Conservation (phyloP, 2,113 vertebrate species). For the Rhagologus leucostigma region DNA sequence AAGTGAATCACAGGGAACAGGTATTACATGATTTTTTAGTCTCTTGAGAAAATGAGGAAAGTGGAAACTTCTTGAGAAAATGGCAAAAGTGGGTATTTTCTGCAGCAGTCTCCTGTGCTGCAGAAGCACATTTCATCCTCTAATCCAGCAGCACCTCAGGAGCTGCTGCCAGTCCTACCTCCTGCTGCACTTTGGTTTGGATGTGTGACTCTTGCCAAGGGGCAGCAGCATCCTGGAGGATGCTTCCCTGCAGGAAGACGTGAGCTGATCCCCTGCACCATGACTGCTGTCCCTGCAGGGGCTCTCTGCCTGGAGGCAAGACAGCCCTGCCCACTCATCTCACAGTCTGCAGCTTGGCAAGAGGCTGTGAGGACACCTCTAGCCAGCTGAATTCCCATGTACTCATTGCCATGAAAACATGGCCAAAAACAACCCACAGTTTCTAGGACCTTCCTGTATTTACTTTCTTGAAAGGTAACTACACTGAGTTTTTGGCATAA, state of each 20-base stretch:
- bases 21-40: neutral
- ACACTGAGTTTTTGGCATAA: neutral
- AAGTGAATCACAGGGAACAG: neutral
- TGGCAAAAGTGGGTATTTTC: neutral
- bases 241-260: neutral
- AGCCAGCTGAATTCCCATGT: neutral
- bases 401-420: neutral
- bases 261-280: neutral
- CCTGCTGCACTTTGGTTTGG: neutral
- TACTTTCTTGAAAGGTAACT: neutral
- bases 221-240: neutral
- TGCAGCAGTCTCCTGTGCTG: neutral
- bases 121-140: neutral
- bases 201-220: neutral
- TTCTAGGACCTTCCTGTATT: neutral
- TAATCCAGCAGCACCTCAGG: neutral
- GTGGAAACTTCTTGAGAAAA: neutral
- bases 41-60: neutral
- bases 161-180: neutral
- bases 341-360: neutral
- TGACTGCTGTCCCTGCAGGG: accelerated
- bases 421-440: neutral
- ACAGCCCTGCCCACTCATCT: neutral
- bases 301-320: neutral
- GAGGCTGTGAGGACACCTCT: neutral